These are phyloP conservation scores for Pseudomugil tenellus DNA, from an alignment of 2,797 vertebrate genomes.

Conservation along the genomic window DNA sequence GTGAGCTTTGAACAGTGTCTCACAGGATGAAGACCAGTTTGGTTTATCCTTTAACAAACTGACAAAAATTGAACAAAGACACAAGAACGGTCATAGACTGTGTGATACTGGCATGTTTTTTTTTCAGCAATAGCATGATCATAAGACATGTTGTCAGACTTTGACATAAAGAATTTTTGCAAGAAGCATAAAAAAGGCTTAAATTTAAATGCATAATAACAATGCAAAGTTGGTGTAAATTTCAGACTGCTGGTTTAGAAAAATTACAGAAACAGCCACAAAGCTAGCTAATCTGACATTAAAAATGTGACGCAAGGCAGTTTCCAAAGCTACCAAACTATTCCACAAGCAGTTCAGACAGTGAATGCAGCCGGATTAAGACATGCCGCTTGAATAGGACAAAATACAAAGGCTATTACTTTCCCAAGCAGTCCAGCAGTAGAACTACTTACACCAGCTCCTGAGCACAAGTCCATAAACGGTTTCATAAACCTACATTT, in stretches of 20 bases:
- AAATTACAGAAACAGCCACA: conserved; percentile 5
- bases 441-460: conserved; percentile 9
- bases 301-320: not conserved
- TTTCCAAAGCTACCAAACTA: conserved; percentile 5
- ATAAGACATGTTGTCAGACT: not conserved
- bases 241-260: not conserved
- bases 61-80: conserved; percentile 11
- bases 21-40: not conserved
- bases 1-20: conserved; percentile 9
- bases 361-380: not conserved
- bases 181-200: not conserved
- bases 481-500: conserved; percentile 7
- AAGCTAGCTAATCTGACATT: not conserved
- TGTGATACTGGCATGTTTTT: not conserved
- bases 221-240: not conserved
- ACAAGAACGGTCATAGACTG: not conserved
- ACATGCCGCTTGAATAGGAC: not conserved
- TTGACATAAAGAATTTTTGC: not conserved
- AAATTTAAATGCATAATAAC: not conserved
- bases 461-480: conserved; percentile 7
- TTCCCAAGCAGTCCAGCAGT: not conserved
- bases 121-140: not conserved
- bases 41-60: conserved; percentile 14
- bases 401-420: conserved; percentile 13
- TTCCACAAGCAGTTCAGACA: not conserved